Evolutionary conservation across 2,113 vertebrate genomes (phyloP).

Genomic region (Pitta sordida): DNA sequence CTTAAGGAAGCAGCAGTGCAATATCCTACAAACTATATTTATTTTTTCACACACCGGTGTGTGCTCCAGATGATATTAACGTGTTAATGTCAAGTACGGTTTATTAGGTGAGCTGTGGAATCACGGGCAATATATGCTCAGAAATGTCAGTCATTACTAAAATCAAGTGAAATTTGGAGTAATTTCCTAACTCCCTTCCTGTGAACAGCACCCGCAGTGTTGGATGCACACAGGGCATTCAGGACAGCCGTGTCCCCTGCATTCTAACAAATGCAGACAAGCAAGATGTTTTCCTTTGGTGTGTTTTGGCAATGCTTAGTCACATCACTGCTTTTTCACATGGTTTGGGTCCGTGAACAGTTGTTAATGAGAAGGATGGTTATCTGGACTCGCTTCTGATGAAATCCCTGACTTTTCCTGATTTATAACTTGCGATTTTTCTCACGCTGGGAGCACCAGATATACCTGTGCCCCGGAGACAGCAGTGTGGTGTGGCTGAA

Average conservation of each 20-base stretch:
- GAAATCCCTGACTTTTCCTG: not conserved
- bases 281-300: not conserved
- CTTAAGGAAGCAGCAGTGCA: not conserved
- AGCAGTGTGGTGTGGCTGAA: not conserved
- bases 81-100: fast-evolving
- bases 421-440: not conserved
- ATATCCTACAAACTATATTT: not conserved
- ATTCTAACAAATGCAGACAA: not conserved
- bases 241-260: not conserved
- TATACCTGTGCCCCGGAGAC: not conserved
- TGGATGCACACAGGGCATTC: not conserved
- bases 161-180: not conserved
- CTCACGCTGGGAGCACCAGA: not conserved
- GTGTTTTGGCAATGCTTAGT: not conserved
- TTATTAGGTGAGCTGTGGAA: not conserved
- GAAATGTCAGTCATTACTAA: not conserved
- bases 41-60: not conserved
- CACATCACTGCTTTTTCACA: not conserved
- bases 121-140: not conserved
- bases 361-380: not conserved
- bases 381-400: not conserved
- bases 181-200: not conserved
- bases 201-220: not conserved
- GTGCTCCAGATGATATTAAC: not conserved
- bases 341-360: not conserved